Base-by-base conservation (phyloP, 2,797 vertebrate genomes). In the Chelonia mydas region DNA sequence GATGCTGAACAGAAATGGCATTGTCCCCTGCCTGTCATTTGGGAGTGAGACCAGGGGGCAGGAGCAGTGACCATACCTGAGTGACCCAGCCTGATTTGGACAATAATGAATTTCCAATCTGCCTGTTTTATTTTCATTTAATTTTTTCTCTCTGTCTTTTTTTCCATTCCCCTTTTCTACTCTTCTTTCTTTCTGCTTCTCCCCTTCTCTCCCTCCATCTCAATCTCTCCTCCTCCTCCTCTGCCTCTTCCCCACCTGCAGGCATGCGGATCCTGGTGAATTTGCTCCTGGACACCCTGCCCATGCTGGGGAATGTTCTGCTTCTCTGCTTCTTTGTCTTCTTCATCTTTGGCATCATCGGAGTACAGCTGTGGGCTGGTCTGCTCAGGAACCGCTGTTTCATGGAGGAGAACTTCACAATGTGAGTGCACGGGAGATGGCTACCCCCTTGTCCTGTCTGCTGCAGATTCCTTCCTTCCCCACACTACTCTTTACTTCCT, bases 291-390 rank as follows among this genome's bases (percentile, higher is more conserved):
- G 99, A 99, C 98, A 99, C 99, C 0, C 98, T 99, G 72, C 99
- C 99, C 97, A 99, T 99, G 99, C 98, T 99, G 97, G 99, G 99
- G 47, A 99, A 99, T 0, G 99, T 99, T 89, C 98, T 99, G 23
- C 99, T 99, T 91, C 99, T 99, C 89, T 99, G 99, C 97, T 99
- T 99, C 98, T 99, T 99, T 81, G 99, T 99, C 98, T 99, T 99
- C 98, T 99, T 99, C 98, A 99, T 99, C 98, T 99, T 99, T 1
- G 99, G 99, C 95, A 99, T 99, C 98, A 99, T 99, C 0, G 99
- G 99, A 0, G 99, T 99, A 95, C 99, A 99, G 98, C 98, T 99
- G 92, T 99, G 99, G 99, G 99, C 99, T 1, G 99, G 99, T 85
- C 98, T 99, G 15, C 98, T 99, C 96, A 98, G 99, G 41, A 99